phyloP scores from a whole-genome alignment of 1,140 invertebrate species.

The Pogonus chalceus region DNA sequence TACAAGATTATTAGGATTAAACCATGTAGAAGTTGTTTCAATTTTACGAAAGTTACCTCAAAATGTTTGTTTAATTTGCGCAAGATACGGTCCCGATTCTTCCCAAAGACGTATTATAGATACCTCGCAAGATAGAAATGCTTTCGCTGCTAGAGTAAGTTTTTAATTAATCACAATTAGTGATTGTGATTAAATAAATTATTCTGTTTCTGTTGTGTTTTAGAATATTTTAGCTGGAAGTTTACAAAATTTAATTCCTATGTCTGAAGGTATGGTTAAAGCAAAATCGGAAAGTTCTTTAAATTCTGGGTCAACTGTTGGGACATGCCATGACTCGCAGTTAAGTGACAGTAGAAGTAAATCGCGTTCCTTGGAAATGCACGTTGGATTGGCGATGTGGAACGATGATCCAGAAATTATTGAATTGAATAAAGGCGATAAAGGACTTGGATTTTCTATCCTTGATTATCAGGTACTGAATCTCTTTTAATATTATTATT shows the following conservation, averaged over 20 bases:
- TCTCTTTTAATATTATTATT: too few relatives aligned
- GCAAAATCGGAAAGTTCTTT: slow-evolving; percentile 76
- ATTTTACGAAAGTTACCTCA: slow-evolving; percentile 82
- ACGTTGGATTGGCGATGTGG: slow-evolving; percentile 83
- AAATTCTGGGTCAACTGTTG: slow-evolving; percentile 48
- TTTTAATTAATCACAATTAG: neutral
- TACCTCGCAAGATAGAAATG: slow-evolving; percentile 51
- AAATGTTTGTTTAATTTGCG: slow-evolving; percentile 75
- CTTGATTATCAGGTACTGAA: slow-evolving; percentile 74
- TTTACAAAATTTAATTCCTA: slow-evolving; percentile 52
- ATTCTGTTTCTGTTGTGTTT: slow-evolving; percentile 9
- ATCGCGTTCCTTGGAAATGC: slow-evolving; percentile 72
- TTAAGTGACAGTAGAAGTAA: slow-evolving; percentile 48
- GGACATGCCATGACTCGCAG: slow-evolving; percentile 39
- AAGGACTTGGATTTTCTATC: slow-evolving; percentile 83
- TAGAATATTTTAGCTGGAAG: slow-evolving; percentile 59
- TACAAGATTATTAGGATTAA: slow-evolving; percentile 72
- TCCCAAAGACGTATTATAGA: slow-evolving; percentile 42
- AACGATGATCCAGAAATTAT: slow-evolving; percentile 70
- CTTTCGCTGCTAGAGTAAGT: slow-evolving; percentile 58
- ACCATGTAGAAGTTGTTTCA: slow-evolving; percentile 85
- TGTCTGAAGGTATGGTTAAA: slow-evolving; percentile 61
- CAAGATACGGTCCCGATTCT: slow-evolving; percentile 43
- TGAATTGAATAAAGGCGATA: slow-evolving; percentile 69
- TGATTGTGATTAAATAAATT: neutral